A percentile compares a stretch with the other conserved stretches of the same genome.
Conservation (phyloP, 2,797 vertebrate genomes). For the Sebastes jordani region DNA sequence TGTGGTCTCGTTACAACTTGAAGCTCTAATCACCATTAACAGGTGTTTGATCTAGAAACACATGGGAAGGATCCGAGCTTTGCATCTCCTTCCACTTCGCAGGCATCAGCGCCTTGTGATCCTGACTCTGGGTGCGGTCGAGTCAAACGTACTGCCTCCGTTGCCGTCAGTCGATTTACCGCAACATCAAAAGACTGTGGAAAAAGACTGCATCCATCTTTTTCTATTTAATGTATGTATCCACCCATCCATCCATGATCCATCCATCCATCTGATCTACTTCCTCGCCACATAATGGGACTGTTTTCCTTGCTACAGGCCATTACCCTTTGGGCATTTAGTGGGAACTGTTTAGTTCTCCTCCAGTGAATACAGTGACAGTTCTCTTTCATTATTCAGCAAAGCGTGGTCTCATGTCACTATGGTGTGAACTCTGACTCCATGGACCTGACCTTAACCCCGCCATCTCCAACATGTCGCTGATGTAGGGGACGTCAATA, state of each 20-base stretch:
- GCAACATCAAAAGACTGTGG: slow-evolving; percentile 12
- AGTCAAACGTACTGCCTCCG: not conserved
- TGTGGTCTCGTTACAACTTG: slow-evolving; percentile 58
- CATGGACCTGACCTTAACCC: slow-evolving; percentile 62
- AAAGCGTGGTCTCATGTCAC: slow-evolving; percentile 39
- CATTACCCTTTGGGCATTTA: slow-evolving; percentile 58
- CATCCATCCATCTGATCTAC: slow-evolving; percentile 11
- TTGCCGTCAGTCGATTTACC: slow-evolving; percentile 5
- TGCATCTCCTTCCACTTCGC: slow-evolving; percentile 23
- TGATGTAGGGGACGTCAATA: slow-evolving; percentile 21
- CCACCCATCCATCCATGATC: not conserved
- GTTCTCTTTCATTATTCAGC: slow-evolving; percentile 61
- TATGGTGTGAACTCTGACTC: slow-evolving; percentile 57
- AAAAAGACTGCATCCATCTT: not conserved
- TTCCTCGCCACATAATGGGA: slow-evolving; percentile 24
- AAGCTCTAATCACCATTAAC: slow-evolving; percentile 65
- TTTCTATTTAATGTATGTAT: not conserved
- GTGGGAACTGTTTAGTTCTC: slow-evolving; percentile 51
- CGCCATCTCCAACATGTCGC: slow-evolving; percentile 8
- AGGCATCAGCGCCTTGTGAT: slow-evolving; percentile 26
- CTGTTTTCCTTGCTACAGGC: slow-evolving; percentile 35
- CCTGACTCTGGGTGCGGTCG: not conserved
- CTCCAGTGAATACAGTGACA: slow-evolving; percentile 53
- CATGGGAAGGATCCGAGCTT: slow-evolving; percentile 34
- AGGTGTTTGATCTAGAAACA: slow-evolving; percentile 64